Evolutionary conservation across 2,888 invertebrate genomes (phyloP).

Genomic region (Cheiracanthium punctorium): DNA sequence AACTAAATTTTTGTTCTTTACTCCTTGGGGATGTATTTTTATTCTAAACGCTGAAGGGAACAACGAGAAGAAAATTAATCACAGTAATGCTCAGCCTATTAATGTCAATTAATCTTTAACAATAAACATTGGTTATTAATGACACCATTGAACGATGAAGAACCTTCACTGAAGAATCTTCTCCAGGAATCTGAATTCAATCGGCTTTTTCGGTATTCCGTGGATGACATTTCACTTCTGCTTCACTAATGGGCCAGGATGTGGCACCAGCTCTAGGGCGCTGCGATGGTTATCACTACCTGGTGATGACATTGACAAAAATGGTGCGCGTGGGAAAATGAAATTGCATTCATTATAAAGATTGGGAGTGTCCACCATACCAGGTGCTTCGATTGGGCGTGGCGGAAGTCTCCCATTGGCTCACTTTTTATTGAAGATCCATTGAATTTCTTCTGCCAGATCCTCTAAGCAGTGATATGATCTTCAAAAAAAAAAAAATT

Average conservation of each 20-base stretch:
- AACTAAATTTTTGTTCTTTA: too few species aligned
- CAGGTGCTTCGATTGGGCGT: constrained; percentile 47
- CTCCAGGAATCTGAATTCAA: neutral
- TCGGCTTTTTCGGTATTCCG: neutral
- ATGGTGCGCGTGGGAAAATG: constrained; percentile 57
- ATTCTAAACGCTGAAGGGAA: too few species aligned
- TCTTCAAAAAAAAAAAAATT: neutral
- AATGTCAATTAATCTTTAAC: too few species aligned
- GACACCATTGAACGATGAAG: neutral
- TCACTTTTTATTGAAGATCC: constrained; percentile 13
- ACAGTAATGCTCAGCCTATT: too few species aligned
- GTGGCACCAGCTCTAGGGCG: constrained; percentile 13
- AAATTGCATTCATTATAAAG: constrained; percentile 54
- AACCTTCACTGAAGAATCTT: neutral
- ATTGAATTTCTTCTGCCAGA: neutral
- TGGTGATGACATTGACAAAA: constrained; percentile 56
- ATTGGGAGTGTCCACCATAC: constrained; percentile 47
- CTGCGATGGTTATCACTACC: constrained; percentile 37
- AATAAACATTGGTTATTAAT: neutral
- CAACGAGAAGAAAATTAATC: too few species aligned
- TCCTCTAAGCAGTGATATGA: neutral
- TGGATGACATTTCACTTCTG: neutral
- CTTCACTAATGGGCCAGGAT: neutral
- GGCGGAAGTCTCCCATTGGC: constrained; percentile 36
- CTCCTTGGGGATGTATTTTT: too few species aligned